Percentiles rank a stretch among this genome's conserved stretches.
phyloP scores from a whole-genome alignment of 2,113 vertebrate species.

The Lepidothrix coronata region DNA sequence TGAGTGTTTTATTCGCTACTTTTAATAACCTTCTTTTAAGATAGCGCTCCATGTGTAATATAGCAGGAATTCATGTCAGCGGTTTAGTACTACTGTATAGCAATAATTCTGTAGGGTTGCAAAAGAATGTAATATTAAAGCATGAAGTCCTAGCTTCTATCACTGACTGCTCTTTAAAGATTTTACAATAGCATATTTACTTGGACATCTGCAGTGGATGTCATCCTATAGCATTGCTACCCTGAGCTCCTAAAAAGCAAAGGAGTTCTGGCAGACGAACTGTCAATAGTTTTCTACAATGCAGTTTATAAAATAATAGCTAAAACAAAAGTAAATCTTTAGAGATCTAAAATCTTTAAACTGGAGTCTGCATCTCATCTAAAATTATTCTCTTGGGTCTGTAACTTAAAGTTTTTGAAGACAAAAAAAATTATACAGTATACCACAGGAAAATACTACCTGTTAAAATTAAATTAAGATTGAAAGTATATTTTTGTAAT shows the following conservation, averaged over 20 bases:
- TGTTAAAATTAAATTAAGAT: background rate
- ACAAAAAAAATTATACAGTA: background rate
- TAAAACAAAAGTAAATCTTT: background rate
- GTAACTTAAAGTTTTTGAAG: background rate
- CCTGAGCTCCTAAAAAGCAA: background rate
- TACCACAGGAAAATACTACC: background rate
- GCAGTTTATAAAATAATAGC: background rate
- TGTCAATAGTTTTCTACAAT: background rate
- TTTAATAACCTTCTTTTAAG: background rate
- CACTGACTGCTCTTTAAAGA: background rate
- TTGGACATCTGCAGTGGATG: background rate
- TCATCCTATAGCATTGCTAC: background rate
- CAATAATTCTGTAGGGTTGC: background rate
- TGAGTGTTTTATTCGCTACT: background rate
- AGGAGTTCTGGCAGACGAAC: background rate
- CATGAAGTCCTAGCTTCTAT: background rate
- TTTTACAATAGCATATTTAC: background rate
- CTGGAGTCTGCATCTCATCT: background rate
- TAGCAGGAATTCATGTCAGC: background rate
- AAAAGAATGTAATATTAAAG: background rate
- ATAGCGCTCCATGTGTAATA: accelerated
- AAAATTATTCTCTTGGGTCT: background rate
- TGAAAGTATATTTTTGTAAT: background rate
- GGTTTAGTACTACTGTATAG: background rate
- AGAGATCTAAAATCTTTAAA: background rate